phyloP scores from a whole-genome alignment of 2,113 vertebrate genomes.

The Cariama cristata region DNA sequence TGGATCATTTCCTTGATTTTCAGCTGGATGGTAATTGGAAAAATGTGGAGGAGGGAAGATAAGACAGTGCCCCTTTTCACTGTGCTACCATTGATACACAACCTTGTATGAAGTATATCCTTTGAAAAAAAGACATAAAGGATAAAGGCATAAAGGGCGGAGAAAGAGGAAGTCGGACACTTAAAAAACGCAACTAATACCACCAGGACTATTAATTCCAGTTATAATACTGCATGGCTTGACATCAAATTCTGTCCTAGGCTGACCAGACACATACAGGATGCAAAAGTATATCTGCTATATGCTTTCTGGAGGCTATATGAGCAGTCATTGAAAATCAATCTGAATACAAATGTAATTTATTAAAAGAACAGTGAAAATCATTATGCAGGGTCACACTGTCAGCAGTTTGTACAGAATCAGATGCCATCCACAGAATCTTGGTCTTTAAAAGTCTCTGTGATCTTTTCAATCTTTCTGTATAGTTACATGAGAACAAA shows the following conservation, averaged over 20 bases:
- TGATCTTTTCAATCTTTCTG: constrained; percentile 1
- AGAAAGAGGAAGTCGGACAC: not conserved
- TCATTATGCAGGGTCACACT: constrained; percentile 44
- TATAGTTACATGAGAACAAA: not conserved
- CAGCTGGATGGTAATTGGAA: not conserved
- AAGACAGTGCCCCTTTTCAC: not conserved
- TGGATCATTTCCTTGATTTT: not conserved
- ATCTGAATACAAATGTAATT: constrained; percentile 62
- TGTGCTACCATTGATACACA: not conserved
- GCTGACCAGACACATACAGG: not conserved
- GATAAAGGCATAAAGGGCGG: not conserved
- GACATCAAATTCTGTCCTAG: not conserved
- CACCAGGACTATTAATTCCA: not conserved
- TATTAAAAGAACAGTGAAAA: constrained; percentile 58
- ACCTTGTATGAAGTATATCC: not conserved
- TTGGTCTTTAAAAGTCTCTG: constrained; percentile 1
- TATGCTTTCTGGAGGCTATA: not conserved
- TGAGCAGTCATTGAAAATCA: constrained; percentile 33
- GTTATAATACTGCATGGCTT: not conserved
- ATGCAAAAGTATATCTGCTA: not conserved
- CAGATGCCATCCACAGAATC: not conserved
- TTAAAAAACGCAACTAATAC: not conserved
- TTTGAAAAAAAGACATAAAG: not conserved
- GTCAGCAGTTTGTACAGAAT: constrained; percentile 7
- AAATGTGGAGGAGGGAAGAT: not conserved